A percentile compares a stretch with the other conserved stretches of the same genome.
Conservation (phyloP, 2,888 invertebrate genomes). For the Monopis laevigella region DNA sequence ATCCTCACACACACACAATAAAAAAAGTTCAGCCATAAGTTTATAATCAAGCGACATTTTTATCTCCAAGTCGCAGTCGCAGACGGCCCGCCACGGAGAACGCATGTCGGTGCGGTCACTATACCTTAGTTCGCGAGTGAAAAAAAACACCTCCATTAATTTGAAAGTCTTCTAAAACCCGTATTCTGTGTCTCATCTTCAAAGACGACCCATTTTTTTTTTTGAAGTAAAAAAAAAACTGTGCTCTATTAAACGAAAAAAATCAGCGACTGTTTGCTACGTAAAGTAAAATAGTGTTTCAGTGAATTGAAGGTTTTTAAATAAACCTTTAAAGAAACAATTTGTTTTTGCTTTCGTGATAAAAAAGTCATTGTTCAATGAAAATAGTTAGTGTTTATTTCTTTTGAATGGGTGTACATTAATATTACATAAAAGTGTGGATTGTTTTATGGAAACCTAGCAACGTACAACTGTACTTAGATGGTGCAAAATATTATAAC, state of each 20-base stretch:
- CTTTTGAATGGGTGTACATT: conserved; percentile 51
- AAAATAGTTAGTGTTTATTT: conserved; percentile 40
- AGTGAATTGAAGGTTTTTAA: too few relatives aligned
- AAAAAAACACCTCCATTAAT: conserved; percentile 40
- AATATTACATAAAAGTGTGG: conserved; percentile 60
- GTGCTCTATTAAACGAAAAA: too few relatives aligned
- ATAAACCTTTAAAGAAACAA: too few relatives aligned
- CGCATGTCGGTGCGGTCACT: conserved; percentile 47
- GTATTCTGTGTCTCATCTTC: too few relatives aligned
- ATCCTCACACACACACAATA: conserved; percentile 45
- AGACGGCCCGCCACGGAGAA: conserved; percentile 52
- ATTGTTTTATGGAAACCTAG: conserved; percentile 53
- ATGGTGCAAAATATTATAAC: conserved; percentile 65
- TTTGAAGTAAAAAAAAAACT: too few relatives aligned
- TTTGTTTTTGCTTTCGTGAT: too few relatives aligned
- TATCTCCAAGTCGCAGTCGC: conserved; percentile 56
- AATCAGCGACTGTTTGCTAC: too few relatives aligned
- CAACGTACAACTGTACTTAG: conserved; percentile 61
- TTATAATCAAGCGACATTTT: conserved; percentile 66
- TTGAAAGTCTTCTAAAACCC: too few relatives aligned
- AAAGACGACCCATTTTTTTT: conserved; percentile 38
- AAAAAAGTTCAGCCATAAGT: conserved; percentile 65
- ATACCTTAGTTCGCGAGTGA: conserved; percentile 43
- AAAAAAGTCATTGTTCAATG: conserved; percentile 58
- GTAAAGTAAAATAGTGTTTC: too few relatives aligned